phyloP scores from a whole-genome alignment of 2,113 vertebrate species.

The Tragulus kanchil region DNA sequence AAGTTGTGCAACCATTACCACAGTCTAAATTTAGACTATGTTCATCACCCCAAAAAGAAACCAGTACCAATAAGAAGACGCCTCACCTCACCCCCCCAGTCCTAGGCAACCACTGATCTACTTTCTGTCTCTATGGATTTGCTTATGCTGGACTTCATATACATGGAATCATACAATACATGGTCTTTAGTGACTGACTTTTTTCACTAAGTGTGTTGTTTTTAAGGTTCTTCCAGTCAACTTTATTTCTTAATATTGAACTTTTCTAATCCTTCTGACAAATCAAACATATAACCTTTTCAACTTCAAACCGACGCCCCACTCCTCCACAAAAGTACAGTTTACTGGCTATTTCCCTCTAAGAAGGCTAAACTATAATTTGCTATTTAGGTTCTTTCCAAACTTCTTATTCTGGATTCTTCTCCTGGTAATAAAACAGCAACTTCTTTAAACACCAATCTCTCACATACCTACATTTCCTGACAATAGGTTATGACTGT shows the following conservation, averaged over 20 bases:
- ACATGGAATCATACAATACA: background rate
- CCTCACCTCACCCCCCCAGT: background rate
- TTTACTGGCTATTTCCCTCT: conserved; percentile 12
- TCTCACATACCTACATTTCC: conserved; percentile 43
- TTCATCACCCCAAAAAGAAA: conserved; percentile 10
- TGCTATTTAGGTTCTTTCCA: background rate
- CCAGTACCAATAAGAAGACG: background rate
- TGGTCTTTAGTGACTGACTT: background rate
- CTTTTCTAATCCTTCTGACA: conserved; percentile 72
- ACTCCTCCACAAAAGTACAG: background rate
- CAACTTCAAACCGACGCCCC: conserved; percentile 8
- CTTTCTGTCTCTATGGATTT: background rate
- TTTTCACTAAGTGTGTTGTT: background rate
- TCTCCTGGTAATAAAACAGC: conserved; percentile 14
- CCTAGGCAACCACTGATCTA: background rate
- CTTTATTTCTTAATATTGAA: background rate
- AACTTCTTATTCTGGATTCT: conserved; percentile 56
- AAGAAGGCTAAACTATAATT: background rate
- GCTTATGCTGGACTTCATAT: background rate
- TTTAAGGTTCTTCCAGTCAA: background rate
- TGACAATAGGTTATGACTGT: background rate
- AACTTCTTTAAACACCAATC: conserved; percentile 53
- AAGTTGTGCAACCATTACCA: background rate
- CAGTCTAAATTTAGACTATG: conserved; percentile 17
- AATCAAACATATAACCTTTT: conserved; percentile 78